Base-by-base conservation (phyloP, 2,113 vertebrate species). In the Hippocampus abdominalis region DNA sequence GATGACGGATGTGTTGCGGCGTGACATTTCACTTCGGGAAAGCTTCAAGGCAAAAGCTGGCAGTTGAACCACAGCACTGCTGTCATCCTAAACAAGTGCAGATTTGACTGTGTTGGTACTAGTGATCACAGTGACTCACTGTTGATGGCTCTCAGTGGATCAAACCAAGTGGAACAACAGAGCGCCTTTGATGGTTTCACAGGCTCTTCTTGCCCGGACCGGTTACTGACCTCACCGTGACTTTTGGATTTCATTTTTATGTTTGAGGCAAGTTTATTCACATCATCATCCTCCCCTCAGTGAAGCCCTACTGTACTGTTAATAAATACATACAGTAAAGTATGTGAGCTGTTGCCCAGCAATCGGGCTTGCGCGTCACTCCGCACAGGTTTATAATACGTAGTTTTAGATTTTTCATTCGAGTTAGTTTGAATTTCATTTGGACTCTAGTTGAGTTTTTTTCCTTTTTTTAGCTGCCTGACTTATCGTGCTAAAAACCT, bases 1-100 rank as follows among this genome's bases (percentile, higher is more conserved):
- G 73, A 73, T 36, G 69, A 67, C 21, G 67, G 57, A 72, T 73
- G 64, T 79, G 80, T 79, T 72, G 62, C 49, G 10, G 54, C 23
- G 23, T 12, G 54, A 25, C 54, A 56, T 74, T 42, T 46, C 40
- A 40, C 64, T 46, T 11, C 44, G 39, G 53, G 23, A 60, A 60
- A 73, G 51, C n/a, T 16, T 69, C 53, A 56, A 56, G 53, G 53
- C 53, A 56, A 56, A 56, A n/a, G 53, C 21, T 56, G 54, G 27
- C 54, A 56, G 23, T 12, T 25, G 9, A 56, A 56, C 54, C 54
- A 23, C 54, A 56, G n/a, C 54, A 25, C 54, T 56, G 54, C 23
- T 4, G 54, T 57, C 27, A 57, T 57, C 23, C 54, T 27, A 6
- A 27, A 6, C 54, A 57, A 57, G 54, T 7, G 25, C 3, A 27